These are phyloP conservation scores for Eupeodes corollae DNA, from an alignment of 1,140 invertebrate genomes.

Conservation along the genomic window DNA sequence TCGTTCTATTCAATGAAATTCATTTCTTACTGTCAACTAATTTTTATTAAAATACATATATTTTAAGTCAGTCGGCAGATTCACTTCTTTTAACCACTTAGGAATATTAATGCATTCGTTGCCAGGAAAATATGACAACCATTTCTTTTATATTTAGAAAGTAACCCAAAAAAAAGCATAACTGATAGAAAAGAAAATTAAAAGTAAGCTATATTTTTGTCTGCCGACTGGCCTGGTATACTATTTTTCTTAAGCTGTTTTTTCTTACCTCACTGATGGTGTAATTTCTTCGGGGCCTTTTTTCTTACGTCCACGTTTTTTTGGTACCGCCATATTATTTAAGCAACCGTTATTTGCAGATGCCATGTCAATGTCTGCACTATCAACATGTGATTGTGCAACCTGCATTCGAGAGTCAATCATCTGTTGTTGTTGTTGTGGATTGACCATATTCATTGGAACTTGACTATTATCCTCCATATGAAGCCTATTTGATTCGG, in stretches of 20 bases:
- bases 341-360: not conserved
- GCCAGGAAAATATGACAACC: no score
- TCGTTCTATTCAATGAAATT: not conserved
- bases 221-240: no score
- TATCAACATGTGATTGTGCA: not conserved
- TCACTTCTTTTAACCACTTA: no score
- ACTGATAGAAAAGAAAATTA: no score
- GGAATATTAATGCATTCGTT: no score
- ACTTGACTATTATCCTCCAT: not conserved
- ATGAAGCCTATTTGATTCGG: not conserved
- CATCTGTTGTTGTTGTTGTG: not conserved
- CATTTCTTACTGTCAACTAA: not conserved
- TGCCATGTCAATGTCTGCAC: not conserved
- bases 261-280: conserved; percentile 20
- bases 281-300: conserved; percentile 52
- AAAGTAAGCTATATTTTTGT: no score
- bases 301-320: conserved; percentile 72
- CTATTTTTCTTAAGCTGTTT: no score
- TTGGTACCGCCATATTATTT: conserved; percentile 38
- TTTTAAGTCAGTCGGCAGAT: no score
- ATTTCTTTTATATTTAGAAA: no score
- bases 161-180: no score
- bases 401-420: not conserved
- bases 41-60: not conserved
- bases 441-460: not conserved